Base-by-base conservation (phyloP, 2,113 vertebrate species). In the Phoxinus phoxinus region DNA sequence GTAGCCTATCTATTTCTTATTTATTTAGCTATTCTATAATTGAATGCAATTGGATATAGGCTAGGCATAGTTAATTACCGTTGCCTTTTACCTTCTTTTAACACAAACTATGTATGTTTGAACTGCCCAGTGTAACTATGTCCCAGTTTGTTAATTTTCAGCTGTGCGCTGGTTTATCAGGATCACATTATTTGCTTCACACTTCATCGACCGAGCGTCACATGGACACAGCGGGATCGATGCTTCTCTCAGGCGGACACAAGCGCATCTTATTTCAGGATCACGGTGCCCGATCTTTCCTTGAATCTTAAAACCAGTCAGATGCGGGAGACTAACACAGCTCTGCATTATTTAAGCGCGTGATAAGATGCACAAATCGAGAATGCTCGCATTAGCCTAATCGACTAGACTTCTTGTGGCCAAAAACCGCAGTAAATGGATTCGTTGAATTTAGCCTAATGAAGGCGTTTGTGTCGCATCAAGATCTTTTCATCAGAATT, bases 101-200 rank as follows among this genome's bases (percentile, higher is more conserved):
- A 72, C 4, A 65, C 1, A 17, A 67, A 32, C 32, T 7, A 32
- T 65, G 30, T 37, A 15, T 63, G 13, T 63, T 30, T 32, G 27
- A 65, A 15, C 27, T 65, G 13, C 21, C 65, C 65, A 69, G 19
- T 71, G 32, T 69, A 37, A 10, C 7, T 37, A 71, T 11, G 32
- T 23, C 58, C 2, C 61, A 58, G 61, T 59, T 44, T 83, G 35
- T 71, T 51, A 44, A 72, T 12, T 19, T 85, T 84, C 88, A 91
- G 92, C 87, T 91, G 90, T 94, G 27, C 51, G 17, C 75, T 11
- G 27, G 53, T 79, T 79, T 25, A 79, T 44, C 35, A 44, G 58
- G 56, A 61, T 91, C 96, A 95, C 92, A 91, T 94, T 95, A 95
- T 95, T 94, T 92, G 94, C 91, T 95, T 93, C 93, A 93, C 93